Percentiles rank a stretch among this genome's conserved stretches.
These are phyloP conservation scores for Sus scrofa DNA, from an alignment of 2,113 vertebrate genomes.

Conservation along the genomic window T2T-Sscrofa CM000826.6:47351501-47352000, in stretches of 20 bases:
- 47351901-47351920: neutral
- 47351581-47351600: neutral
- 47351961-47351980: neutral
- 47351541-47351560: neutral
- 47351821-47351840: too few relatives aligned
- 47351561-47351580: neutral
- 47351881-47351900: too few relatives aligned
- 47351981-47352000: neutral
- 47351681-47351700: neutral
- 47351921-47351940: neutral
- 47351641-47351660: neutral
- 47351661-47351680: neutral
- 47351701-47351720: neutral
- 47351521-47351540: neutral
- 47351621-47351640: neutral
- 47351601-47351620: neutral
- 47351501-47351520: neutral
- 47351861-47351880: too few relatives aligned
- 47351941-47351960: neutral
- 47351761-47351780: neutral
- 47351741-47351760: neutral
- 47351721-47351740: neutral
- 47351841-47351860: too few relatives aligned
- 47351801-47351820: too few relatives aligned
- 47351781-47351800: neutral